Evolutionary conservation across 2,113 vertebrate genomes (phyloP).

Genomic region (Hypomesus transpacificus): DNA sequence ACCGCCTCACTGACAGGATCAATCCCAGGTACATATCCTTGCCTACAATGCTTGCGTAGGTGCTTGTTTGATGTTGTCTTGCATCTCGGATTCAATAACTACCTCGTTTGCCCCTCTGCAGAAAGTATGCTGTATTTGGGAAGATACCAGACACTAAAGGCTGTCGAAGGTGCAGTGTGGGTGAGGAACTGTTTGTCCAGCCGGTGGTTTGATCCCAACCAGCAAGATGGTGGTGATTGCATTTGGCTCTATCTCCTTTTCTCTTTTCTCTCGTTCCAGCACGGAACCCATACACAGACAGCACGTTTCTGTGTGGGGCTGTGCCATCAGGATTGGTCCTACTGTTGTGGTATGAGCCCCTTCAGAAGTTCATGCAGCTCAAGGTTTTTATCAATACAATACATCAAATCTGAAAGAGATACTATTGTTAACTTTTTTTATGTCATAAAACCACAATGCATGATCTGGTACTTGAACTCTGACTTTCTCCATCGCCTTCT

Average conservation of each 20-base stretch:
- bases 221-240: background rate
- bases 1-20: conserved; percentile 80
- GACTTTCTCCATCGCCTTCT: conserved; percentile 1
- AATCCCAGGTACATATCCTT: conserved; percentile 69
- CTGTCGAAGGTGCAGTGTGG: conserved; percentile 80
- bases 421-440: no score
- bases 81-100: background rate
- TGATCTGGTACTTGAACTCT: no score
- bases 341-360: conserved; percentile 84
- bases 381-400: conserved; percentile 69
- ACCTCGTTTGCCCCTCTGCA: conserved; percentile 37
- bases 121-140: conserved; percentile 79
- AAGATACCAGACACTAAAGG: conserved; percentile 88
- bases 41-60: background rate
- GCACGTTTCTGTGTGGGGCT: conserved; percentile 79
- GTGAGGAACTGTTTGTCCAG: conserved; percentile 58
- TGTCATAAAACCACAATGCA: no score
- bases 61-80: background rate
- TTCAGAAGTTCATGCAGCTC: conserved; percentile 86
- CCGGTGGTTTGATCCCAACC: no score
- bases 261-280: conserved; percentile 57
- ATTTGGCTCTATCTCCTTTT: background rate
- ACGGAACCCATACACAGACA: conserved; percentile 82
- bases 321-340: conserved; percentile 78
- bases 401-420: background rate